Evolutionary conservation across 1,140 invertebrate genomes (phyloP), one percentile per base, ranked within the genome.

Genomic region (Penaeus japonicus): DNA sequence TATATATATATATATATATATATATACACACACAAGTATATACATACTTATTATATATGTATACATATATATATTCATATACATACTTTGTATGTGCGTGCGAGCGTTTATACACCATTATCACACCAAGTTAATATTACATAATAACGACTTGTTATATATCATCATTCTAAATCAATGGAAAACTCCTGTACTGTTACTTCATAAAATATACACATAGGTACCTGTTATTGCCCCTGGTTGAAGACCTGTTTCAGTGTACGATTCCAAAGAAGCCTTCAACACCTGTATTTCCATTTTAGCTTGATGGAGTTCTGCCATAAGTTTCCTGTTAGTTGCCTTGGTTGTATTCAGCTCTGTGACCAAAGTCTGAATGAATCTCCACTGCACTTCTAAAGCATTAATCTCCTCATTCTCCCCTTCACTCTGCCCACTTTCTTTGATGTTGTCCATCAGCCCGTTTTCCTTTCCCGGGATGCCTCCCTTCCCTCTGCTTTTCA

Each of bases 341-440:
- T 88, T 88, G 18, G 80, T 88, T 24, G 81, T 55, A 59, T 88
- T 88, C 10, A 88, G 70, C 53, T 88, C 87, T 3, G 87, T 55
- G 32, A 88, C 87, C 39, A 88, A 73, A 27, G 87, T 88, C 70
- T 88, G 87, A 55, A 88, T 88, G 62, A 88, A 88, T n/a, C 87
- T 88, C 87, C 87, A 88, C 70, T 88, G 87, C 32, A 88, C 87
- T 77, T 88, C 87, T 59, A 88, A 62, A n/a, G 87, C 80, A 62
- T 83, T 57, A 15, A 55, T 82, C 32, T 83, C 87, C 53, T 88
- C 87, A 35, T 39, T 24, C n/a, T 88, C 87, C 32, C 87, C 87
- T 82, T 88, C 87, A 84, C 87, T 88, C 53, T 87, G 85, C 27
- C 85, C 85, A 82, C 85, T 87, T 30, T 87, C 85, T 35, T 82